These are phyloP conservation scores for Caradrina clavipalpis DNA, from an alignment of 2,888 invertebrate genomes.

Conservation along the genomic window DNA sequence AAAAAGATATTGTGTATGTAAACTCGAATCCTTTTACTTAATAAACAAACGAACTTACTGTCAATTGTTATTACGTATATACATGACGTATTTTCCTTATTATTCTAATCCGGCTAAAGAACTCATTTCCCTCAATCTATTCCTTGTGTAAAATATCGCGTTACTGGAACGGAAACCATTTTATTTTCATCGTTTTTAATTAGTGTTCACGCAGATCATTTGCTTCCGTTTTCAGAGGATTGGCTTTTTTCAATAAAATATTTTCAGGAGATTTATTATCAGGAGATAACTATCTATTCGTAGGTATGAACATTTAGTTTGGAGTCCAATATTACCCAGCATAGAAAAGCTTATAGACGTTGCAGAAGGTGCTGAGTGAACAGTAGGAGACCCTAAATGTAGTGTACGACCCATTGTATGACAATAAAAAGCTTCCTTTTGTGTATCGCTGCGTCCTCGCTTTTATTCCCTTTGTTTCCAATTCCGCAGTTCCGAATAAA, in stretches of 20 bases:
- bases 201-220: constrained; percentile 25
- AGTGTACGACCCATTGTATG: constrained; percentile 35
- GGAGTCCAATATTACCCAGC: neutral
- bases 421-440: constrained; percentile 53
- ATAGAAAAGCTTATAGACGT: neutral
- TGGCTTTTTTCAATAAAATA: neutral
- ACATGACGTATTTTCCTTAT: constrained; percentile 44
- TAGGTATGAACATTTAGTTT: neutral
- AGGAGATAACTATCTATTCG: neutral
- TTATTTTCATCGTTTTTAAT: constrained; percentile 41
- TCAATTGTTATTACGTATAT: constrained; percentile 13
- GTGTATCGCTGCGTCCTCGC: constrained; percentile 41
- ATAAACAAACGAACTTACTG: constrained; percentile 22
- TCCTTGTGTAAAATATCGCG: constrained; percentile 43
- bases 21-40: neutral
- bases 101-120: constrained; percentile 46
- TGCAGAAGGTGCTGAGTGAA: constrained; percentile 25
- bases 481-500: constrained; percentile 46
- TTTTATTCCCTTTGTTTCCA: constrained; percentile 55
- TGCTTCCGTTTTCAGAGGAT: constrained; percentile 5
- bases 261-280: no score
- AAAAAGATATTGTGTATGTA: no score
- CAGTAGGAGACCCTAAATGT: constrained; percentile 26
- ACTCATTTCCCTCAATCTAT: constrained; percentile 47
- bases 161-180: constrained; percentile 42